Evolutionary conservation across 2,797 vertebrate genomes (phyloP).

Genomic region (Epinephelus awoara): DNA sequence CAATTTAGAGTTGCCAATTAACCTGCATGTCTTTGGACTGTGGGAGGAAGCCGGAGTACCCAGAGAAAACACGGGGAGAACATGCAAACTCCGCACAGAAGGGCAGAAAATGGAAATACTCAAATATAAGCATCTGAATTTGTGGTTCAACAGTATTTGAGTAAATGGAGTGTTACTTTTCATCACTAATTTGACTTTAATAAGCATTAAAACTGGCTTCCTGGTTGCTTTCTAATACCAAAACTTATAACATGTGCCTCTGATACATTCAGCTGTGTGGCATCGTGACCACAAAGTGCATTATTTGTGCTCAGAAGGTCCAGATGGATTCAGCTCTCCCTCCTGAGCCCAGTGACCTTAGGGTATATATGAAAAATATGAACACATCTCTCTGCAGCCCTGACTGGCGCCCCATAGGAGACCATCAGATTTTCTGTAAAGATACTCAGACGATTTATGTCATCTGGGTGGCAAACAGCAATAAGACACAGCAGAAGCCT

Average conservation of each 20-base stretch:
- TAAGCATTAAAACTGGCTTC: constrained; percentile 4
- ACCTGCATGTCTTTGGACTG: too few relatives aligned
- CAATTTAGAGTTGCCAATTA: too few relatives aligned
- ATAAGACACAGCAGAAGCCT: neutral
- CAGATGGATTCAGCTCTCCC: constrained; percentile 47
- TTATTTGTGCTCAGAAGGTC: constrained; percentile 46
- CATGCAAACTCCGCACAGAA: too few relatives aligned
- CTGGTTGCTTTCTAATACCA: constrained; percentile 1
- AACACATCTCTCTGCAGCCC: constrained; percentile 21
- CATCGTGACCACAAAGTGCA: constrained; percentile 56
- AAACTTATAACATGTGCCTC: constrained; percentile 15
- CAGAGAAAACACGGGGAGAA: too few relatives aligned
- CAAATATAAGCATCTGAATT: too few relatives aligned
- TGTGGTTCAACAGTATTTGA: neutral
- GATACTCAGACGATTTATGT: neutral
- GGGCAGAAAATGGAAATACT: neutral
- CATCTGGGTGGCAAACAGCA: neutral
- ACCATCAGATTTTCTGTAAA: constrained; percentile 12
- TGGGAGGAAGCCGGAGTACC: too few relatives aligned
- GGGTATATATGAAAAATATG: constrained; percentile 37
- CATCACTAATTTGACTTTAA: neutral
- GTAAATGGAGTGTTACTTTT: neutral
- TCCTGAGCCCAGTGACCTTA: constrained; percentile 39
- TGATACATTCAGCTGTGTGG: constrained; percentile 40
- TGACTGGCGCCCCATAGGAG: constrained; percentile 28